Conservation (phyloP, 2,797 vertebrate genomes). For the Sphenopsis melanotis region DNA sequence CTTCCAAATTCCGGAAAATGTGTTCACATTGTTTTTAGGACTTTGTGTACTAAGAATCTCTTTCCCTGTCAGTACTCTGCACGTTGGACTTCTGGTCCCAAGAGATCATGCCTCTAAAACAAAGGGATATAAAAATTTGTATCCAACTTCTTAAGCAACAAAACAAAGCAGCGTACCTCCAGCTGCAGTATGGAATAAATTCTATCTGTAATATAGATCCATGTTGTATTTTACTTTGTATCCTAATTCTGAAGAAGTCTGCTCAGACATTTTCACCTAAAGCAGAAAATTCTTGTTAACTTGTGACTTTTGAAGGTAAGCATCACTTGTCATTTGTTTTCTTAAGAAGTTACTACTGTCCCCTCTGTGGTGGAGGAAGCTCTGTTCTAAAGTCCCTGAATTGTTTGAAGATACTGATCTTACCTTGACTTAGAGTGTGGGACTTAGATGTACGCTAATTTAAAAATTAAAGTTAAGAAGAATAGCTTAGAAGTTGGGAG, state of each 20-base stretch:
- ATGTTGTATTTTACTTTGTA: not conserved
- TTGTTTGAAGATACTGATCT: not conserved
- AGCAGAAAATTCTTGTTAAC: not conserved
- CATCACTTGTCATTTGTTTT: not conserved
- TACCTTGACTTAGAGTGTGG: not conserved
- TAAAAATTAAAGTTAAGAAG: not conserved
- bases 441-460: not conserved
- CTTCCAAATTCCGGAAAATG: not conserved
- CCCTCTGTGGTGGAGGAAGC: not conserved
- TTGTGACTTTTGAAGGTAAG: not conserved
- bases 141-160: not conserved
- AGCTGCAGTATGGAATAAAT: not conserved
- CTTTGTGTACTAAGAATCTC: not conserved
- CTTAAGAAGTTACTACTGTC: not conserved
- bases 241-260: not conserved
- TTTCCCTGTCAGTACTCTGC: not conserved
- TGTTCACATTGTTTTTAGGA: not conserved
- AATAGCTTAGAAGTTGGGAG: not conserved
- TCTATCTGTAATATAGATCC: not conserved
- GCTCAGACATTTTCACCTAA: not conserved
- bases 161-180: not conserved
- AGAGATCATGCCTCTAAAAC: not conserved
- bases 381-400: not conserved
- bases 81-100: not conserved
- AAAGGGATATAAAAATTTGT: slow-evolving; percentile 10